Conservation (phyloP, 2,888 invertebrate species). For the Cheiracanthium punctorium region DNA sequence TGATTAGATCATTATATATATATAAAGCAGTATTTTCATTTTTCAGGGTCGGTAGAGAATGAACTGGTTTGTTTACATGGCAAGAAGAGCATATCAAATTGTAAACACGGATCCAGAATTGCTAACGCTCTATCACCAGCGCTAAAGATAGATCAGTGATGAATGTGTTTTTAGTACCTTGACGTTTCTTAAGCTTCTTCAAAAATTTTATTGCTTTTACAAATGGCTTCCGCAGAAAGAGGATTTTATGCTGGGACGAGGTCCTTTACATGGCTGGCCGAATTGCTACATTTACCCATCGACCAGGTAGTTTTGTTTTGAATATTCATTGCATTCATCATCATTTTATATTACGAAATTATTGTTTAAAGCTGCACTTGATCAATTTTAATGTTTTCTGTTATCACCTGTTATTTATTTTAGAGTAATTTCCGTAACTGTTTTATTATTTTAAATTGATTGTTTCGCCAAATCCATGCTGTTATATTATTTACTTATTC, state of each 20-base stretch:
- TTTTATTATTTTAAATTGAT: no score
- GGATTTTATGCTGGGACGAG: conserved; percentile 69
- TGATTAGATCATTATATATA: no score
- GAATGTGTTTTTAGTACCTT: not conserved
- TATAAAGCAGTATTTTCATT: no score
- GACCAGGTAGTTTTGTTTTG: conserved; percentile 70
- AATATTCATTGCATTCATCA: no score
- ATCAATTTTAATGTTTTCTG: no score
- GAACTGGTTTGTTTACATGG: not conserved
- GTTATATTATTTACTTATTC: no score
- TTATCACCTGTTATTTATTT: no score
- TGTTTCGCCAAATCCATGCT: no score
- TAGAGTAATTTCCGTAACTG: no score
- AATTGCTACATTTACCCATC: conserved; percentile 64
- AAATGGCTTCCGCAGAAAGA: conserved; percentile 56
- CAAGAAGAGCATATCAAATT: not conserved
- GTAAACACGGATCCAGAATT: not conserved
- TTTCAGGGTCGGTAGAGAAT: not conserved
- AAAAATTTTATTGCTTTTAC: not conserved
- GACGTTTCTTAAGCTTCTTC: not conserved
- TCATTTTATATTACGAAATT: no score
- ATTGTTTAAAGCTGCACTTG: no score
- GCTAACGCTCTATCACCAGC: not conserved
- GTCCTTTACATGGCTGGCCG: conserved; percentile 66
- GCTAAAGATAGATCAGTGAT: not conserved